Conservation (phyloP, 2,113 vertebrate species). For the Thoracochromis brauschi region DNA sequence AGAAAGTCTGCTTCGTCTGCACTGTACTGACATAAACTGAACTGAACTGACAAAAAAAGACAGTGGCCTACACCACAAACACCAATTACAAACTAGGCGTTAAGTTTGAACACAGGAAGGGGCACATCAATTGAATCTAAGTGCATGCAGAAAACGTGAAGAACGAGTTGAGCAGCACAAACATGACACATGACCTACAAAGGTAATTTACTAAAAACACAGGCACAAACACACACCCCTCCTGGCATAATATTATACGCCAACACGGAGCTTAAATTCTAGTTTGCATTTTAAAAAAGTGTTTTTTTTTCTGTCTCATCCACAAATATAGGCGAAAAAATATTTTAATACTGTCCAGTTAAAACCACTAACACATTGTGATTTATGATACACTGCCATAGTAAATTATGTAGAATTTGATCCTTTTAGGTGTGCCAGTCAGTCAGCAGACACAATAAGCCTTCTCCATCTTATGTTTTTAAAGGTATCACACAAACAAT, state of each 20-base stretch:
- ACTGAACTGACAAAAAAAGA: not conserved
- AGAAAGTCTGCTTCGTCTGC: accelerated
- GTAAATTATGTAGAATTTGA: not conserved
- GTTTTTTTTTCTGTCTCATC: accelerated
- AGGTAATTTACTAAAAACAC: constrained; percentile 25
- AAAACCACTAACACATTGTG: not conserved
- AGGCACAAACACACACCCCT: not conserved
- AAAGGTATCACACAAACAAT: not conserved
- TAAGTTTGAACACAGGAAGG: not conserved
- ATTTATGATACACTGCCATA: not conserved
- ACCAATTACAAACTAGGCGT: not conserved
- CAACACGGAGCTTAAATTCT: not conserved
- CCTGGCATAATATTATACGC: not conserved
- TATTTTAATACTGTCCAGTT: not conserved
- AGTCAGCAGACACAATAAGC: not conserved
- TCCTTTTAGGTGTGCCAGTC: not conserved
- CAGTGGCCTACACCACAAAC: not conserved
- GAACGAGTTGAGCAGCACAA: constrained; percentile 56
- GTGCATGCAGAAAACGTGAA: constrained; percentile 24
- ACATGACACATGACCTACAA: constrained; percentile 7
- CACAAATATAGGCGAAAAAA: accelerated
- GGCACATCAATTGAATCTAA: not conserved
- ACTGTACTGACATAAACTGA: not conserved
- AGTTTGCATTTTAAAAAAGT: not conserved
- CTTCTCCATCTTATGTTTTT: not conserved